These are phyloP conservation scores for Enteromius afrohamiltoni DNA, from an alignment of 2,797 vertebrate species.

Conservation along the genomic window DNA sequence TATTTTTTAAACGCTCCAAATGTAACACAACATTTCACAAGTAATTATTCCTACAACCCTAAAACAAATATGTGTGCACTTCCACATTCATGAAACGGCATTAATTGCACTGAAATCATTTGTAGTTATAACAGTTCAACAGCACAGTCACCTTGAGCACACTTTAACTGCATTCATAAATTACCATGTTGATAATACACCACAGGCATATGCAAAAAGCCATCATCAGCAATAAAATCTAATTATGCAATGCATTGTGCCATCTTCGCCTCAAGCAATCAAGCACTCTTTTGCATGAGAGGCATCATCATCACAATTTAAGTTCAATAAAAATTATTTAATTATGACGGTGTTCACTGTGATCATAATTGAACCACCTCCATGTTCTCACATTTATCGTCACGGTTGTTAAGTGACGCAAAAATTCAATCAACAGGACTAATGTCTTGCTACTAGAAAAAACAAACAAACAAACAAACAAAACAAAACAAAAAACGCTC, in stretches of 20 bases:
- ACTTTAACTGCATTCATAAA: slow-evolving; percentile 30
- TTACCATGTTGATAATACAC: slow-evolving; percentile 17
- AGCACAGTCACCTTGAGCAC: slow-evolving; percentile 27
- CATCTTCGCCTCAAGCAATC: slow-evolving; percentile 33
- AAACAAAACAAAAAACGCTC: background rate
- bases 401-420: background rate
- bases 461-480: too few species aligned
- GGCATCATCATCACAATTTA: slow-evolving; percentile 4
- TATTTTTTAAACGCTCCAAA: background rate
- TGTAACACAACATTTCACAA: background rate
- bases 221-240: slow-evolving; percentile 42
- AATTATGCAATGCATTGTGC: slow-evolving; percentile 38
- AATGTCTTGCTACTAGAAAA: background rate
- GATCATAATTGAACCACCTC: slow-evolving; percentile 25
- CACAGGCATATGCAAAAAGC: slow-evolving; percentile 14
- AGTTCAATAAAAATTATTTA: slow-evolving; percentile 29
- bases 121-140: slow-evolving; percentile 7
- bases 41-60: background rate
- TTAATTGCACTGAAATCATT: background rate
- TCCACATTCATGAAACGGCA: too few species aligned
- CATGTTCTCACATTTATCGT: background rate
- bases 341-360: slow-evolving; percentile 23
- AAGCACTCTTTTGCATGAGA: slow-evolving; percentile 20
- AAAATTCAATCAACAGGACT: background rate
- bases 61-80: background rate